Evolutionary conservation across 2,113 vertebrate species (phyloP).

Genomic region (Morone saxatilis): DNA sequence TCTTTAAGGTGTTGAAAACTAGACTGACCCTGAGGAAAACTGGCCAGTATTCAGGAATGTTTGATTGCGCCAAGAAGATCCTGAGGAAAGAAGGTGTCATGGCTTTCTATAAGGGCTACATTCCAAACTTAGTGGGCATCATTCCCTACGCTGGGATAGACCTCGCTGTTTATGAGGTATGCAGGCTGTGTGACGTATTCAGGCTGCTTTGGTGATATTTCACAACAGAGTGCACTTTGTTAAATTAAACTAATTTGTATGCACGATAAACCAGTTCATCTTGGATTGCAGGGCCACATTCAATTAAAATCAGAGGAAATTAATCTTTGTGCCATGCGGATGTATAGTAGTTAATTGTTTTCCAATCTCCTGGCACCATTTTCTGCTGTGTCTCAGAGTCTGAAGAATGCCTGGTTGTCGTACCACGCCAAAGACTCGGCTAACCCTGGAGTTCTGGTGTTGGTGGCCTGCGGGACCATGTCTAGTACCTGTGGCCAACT

Average conservation of each 20-base stretch:
- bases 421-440: slow-evolving; percentile 89
- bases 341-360: not conserved
- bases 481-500: slow-evolving; percentile 95
- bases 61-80: slow-evolving; percentile 93
- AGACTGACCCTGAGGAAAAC: slow-evolving; percentile 94
- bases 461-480: slow-evolving; percentile 91
- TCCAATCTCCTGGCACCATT: not conserved
- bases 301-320: not conserved
- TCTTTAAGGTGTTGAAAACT: slow-evolving; percentile 92
- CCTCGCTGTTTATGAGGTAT: slow-evolving; percentile 95
- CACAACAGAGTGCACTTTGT: slow-evolving; percentile 35
- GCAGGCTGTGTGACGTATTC: slow-evolving; percentile 26
- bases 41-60: slow-evolving; percentile 93
- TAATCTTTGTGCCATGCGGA: not conserved
- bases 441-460: slow-evolving; percentile 91
- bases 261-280: not conserved
- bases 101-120: slow-evolving; percentile 95
- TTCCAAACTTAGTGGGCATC: slow-evolving; percentile 94
- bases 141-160: slow-evolving; percentile 97
- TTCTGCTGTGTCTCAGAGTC: slow-evolving; percentile 80
- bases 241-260: slow-evolving; percentile 23
- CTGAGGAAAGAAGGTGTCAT: slow-evolving; percentile 90
- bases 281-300: not conserved
- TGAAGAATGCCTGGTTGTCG: slow-evolving; percentile 92
- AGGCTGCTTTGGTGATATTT: slow-evolving; percentile 1